These are phyloP conservation scores for Pandemis heparana DNA, from an alignment of 2,888 invertebrate genomes.

Conservation along the genomic window DNA sequence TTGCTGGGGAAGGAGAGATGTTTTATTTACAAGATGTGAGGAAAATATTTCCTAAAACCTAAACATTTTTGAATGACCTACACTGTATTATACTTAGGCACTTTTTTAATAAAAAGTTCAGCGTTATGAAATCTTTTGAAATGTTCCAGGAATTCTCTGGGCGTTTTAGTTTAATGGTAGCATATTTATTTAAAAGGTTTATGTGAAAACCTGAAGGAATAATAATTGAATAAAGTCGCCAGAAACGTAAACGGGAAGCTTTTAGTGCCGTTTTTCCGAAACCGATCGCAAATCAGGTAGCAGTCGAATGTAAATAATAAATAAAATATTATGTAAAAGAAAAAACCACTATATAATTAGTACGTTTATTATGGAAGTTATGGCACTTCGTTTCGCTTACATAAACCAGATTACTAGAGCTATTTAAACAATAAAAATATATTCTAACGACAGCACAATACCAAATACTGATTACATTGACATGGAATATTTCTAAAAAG, in stretches of 20 bases:
- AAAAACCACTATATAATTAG: constrained; percentile 49
- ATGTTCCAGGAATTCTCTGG: neutral
- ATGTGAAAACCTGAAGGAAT: too few species aligned
- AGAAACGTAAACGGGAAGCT: neutral
- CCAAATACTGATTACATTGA: constrained; percentile 68
- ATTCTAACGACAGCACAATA: constrained; percentile 57
- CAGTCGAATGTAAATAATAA: neutral
- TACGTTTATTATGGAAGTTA: constrained; percentile 66
- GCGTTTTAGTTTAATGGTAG: neutral
- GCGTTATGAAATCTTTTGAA: neutral
- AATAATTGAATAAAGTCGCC: neutral
- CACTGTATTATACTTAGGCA: too few species aligned
- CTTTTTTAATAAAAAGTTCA: too few species aligned
- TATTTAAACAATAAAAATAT: constrained; percentile 55
- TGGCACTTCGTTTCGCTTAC: constrained; percentile 75
- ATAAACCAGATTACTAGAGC: constrained; percentile 24
- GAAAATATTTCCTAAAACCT: neutral
- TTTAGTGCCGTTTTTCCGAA: neutral
- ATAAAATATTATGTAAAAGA: constrained; percentile 33
- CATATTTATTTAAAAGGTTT: too few species aligned
- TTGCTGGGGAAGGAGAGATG: neutral
- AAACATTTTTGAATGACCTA: too few species aligned
- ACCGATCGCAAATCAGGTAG: neutral
- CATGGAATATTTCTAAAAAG: constrained; percentile 32
- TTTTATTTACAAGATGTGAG: neutral